Evolutionary conservation across 1,140 invertebrate species (phyloP).

Genomic region (Parasteatoda tepidariorum): DNA sequence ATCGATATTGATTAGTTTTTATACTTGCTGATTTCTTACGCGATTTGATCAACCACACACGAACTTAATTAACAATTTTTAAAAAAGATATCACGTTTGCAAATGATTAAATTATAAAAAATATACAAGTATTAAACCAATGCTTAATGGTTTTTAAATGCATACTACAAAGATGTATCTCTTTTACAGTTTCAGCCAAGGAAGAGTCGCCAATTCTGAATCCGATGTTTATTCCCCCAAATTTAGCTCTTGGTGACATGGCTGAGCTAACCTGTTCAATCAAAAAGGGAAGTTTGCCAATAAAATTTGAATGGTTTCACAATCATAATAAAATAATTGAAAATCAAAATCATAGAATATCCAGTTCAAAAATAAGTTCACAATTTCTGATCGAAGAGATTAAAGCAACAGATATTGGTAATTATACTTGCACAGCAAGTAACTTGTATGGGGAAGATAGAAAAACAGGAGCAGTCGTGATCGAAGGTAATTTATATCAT

Average conservation of each 20-base stretch:
- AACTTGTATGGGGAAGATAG: constrained; percentile 62
- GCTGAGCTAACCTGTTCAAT: constrained; percentile 3
- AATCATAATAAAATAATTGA: neutral
- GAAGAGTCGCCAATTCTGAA: constrained; percentile 3
- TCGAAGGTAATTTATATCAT: neutral
- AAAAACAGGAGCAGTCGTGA: constrained; percentile 46
- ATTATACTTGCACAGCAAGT: constrained; percentile 64
- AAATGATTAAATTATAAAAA: too few relatives aligned
- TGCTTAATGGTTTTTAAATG: neutral
- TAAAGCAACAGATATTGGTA: constrained; percentile 58
- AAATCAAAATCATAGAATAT: neutral
- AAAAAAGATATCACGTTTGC: neutral
- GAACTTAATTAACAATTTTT: neutral
- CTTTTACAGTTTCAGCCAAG: neutral
- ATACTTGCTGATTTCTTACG: neutral
- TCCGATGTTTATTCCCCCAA: constrained; percentile 19
- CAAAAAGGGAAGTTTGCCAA: constrained; percentile 37
- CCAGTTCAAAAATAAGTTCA: neutral
- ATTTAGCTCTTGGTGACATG: constrained; percentile 27
- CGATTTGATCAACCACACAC: neutral
- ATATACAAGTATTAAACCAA: neutral
- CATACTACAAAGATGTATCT: neutral
- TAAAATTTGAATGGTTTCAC: constrained; percentile 11
- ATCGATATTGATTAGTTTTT: neutral
- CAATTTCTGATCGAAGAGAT: constrained; percentile 30